These are phyloP conservation scores for Silurus asotus DNA, from an alignment of 2,113 vertebrate species.

Conservation along the genomic window DNA sequence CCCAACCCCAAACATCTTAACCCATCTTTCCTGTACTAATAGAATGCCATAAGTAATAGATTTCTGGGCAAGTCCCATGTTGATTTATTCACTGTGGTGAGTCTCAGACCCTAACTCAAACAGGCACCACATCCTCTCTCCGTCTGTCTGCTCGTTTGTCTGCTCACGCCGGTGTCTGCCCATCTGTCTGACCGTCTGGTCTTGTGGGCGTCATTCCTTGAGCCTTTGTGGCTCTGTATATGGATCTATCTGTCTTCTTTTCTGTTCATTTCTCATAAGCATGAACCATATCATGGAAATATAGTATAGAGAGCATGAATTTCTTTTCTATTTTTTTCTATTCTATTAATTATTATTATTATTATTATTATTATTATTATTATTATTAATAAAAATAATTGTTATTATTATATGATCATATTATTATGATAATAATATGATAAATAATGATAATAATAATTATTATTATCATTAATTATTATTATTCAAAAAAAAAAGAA, in stretches of 20 bases:
- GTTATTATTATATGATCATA: no score
- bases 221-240: neutral
- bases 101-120: slow-evolving; percentile 32
- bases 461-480: neutral
- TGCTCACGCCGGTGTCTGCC: slow-evolving; percentile 1
- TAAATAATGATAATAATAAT: no score
- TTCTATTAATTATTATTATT: no score
- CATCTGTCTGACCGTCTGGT: slow-evolving; percentile 41
- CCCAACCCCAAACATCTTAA: neutral
- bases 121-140: slow-evolving; percentile 34
- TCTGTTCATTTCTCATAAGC: slow-evolving; percentile 29
- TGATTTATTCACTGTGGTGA: slow-evolving; percentile 32
- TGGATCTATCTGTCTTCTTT: neutral
- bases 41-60: slow-evolving; percentile 8
- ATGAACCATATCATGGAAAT: slow-evolving; percentile 56
- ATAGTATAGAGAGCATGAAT: slow-evolving; percentile 15
- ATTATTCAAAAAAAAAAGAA: slow-evolving; percentile 46
- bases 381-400: no score
- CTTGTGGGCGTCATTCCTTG: neutral
- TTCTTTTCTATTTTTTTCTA: slow-evolving; percentile 37
- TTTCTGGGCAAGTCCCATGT: slow-evolving; percentile 1
- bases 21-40: neutral
- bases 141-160: slow-evolving; percentile 38
- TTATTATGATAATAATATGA: no score
- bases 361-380: no score